Evolutionary conservation across 2,888 invertebrate species (phyloP).

Genomic region (Yponomeuta sedellus): DNA sequence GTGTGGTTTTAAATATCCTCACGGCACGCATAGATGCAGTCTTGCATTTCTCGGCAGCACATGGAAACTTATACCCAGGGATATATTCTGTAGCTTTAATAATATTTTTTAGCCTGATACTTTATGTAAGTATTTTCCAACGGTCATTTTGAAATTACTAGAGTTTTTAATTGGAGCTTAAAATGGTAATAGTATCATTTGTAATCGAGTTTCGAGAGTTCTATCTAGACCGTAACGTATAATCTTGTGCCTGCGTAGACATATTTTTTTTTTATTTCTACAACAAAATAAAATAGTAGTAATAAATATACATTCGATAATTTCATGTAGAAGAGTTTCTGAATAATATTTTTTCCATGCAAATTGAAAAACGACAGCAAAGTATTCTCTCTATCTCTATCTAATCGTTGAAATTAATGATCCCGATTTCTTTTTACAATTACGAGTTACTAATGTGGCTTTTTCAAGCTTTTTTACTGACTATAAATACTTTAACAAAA

Average conservation of each 20-base stretch:
- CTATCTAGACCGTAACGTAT: not conserved
- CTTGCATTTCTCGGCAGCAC: slow-evolving; percentile 42
- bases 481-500: too few relatives aligned
- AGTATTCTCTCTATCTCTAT: too few relatives aligned
- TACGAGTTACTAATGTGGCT: too few relatives aligned
- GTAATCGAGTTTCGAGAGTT: not conserved
- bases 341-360: too few relatives aligned
- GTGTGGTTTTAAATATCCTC: slow-evolving; percentile 15
- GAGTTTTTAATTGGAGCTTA: not conserved
- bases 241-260: not conserved
- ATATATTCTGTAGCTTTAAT: not conserved
- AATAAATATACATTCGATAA: too few relatives aligned
- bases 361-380: too few relatives aligned
- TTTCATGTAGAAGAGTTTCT: too few relatives aligned
- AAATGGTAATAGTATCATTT: not conserved
- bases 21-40: slow-evolving; percentile 42
- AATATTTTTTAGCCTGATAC: too few relatives aligned
- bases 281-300: not conserved
- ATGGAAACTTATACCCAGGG: slow-evolving; percentile 2
- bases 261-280: not conserved
- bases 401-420: too few relatives aligned
- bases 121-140: not conserved
- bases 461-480: too few relatives aligned
- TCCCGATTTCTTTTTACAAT: too few relatives aligned
- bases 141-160: not conserved